Evolutionary conservation across 2,888 invertebrate species (phyloP).

Genomic region (Cloeon dipterum): DNA sequence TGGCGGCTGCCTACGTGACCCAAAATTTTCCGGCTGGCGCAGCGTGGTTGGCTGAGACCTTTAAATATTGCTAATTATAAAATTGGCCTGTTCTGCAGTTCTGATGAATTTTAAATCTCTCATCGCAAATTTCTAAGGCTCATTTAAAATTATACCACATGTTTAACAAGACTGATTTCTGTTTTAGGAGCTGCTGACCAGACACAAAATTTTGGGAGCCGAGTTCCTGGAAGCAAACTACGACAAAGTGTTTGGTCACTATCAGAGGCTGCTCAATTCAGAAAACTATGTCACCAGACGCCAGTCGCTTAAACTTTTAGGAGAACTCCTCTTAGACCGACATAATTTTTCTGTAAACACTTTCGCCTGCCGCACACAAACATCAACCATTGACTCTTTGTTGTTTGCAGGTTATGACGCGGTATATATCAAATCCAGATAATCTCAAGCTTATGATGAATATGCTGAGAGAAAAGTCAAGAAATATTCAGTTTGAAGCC

Average conservation of each 20-base stretch:
- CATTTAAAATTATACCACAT: not conserved
- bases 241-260: slow-evolving; percentile 92
- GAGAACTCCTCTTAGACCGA: slow-evolving; percentile 89
- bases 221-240: slow-evolving; percentile 98
- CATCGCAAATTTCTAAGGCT: not conserved
- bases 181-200: slow-evolving; percentile 66
- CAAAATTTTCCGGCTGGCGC: too few relatives aligned
- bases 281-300: slow-evolving; percentile 98
- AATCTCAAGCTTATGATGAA: slow-evolving; percentile 99
- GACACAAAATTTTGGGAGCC: slow-evolving; percentile 88
- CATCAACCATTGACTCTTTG: not conserved
- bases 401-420: slow-evolving; percentile 56
- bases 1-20: too few relatives aligned
- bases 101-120: not conserved
- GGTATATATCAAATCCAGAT: slow-evolving; percentile 98
- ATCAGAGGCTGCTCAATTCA: slow-evolving; percentile 91
- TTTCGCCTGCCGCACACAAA: too few relatives aligned
- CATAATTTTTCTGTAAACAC: slow-evolving; percentile 84
- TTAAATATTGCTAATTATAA: too few relatives aligned
- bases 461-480: slow-evolving; percentile 96
- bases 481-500: slow-evolving; percentile 99
- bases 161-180: too few relatives aligned
- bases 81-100: too few relatives aligned
- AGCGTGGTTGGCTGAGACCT: too few relatives aligned
- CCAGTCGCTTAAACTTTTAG: slow-evolving; percentile 92